Base-by-base conservation (phyloP, 2,888 invertebrate genomes). In the Calameuta filiformis region DNA sequence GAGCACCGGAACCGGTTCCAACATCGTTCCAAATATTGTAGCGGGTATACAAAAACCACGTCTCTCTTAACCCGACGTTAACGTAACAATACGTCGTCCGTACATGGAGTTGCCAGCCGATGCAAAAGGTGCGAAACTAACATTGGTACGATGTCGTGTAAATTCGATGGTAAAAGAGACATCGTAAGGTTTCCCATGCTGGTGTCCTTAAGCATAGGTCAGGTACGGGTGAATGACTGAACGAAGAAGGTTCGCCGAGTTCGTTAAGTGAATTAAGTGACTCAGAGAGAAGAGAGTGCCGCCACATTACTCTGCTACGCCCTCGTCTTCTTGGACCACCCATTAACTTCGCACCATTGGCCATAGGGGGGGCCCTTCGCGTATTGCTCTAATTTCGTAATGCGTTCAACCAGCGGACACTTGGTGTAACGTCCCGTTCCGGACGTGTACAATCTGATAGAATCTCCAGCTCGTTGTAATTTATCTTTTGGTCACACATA, bases 381-480 rank as follows among this genome's bases (percentile, higher is more conserved):
- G 75, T 76, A 85, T 87, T 81, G 80, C 77, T 83, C 81, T 80
- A 85, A 87, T 87, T 85, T 82, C 81, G 82, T 79, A 83, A 85
- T 85, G 83, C 83, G 73, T 81, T 79, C 78, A 79, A 81, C 80
- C 80, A 77, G 69, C 73, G 71, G 73, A 40, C 71, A 37, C 71
- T 56, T 80, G 34, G 40, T 15, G 69, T n/a, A 31, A 77, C 56
- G n/a, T 69, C 75, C 77, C 77, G 76, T 76, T 73, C 69, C 69
- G 77, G 77, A 77, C 33, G 34, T 69, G 37, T 68, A 77, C 69
- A 73, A 73, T 78, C 79, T 78, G 78, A 78, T 80, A 73, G 76
- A 77, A 79, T 84, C 81, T 79, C 73, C 74, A 56, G 73, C 75
- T 73, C 79, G 30, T 56, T 79, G 77, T 79, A 81, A 86, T 86